Evolutionary conservation across 2,113 vertebrate genomes (phyloP).

Genomic region (Pelodiscus sinensis): DNA sequence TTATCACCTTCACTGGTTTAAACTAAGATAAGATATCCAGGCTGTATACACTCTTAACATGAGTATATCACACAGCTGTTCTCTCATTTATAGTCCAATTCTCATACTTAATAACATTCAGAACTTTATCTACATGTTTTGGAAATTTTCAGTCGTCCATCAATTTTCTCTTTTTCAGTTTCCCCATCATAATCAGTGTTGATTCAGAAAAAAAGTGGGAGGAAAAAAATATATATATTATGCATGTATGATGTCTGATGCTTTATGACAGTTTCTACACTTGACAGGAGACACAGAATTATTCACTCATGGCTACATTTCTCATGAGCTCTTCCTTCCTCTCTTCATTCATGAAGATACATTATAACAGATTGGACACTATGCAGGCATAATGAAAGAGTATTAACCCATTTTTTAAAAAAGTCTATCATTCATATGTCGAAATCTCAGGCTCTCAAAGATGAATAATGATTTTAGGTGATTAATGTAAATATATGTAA

Average conservation of each 20-base stretch:
- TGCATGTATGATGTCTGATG: background rate
- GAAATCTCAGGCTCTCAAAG: background rate
- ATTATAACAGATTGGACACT: background rate
- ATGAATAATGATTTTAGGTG: background rate
- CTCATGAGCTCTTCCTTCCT: background rate
- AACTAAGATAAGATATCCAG: conserved; percentile 51
- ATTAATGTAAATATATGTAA: background rate
- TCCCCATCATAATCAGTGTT: conserved; percentile 14
- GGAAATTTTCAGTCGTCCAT: conserved; percentile 30
- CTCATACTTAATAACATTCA: conserved; percentile 43
- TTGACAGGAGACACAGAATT: background rate
- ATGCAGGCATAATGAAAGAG: background rate
- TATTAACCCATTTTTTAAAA: background rate
- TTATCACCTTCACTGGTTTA: background rate
- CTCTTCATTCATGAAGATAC: background rate
- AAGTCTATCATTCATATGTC: background rate
- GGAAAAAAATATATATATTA: conserved; percentile 27
- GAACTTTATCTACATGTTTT: conserved; percentile 3
- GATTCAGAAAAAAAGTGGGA: conserved; percentile 29
- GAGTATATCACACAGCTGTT: background rate
- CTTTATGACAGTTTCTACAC: background rate
- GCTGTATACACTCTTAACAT: background rate
- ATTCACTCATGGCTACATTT: background rate
- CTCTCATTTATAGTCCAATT: background rate
- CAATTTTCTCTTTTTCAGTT: background rate